A percentile compares a stretch with the other conserved stretches of the same genome.
These are phyloP conservation scores for Geotrupes spiniger DNA, from an alignment of 2,888 invertebrate species.

Conservation along the genomic window DNA sequence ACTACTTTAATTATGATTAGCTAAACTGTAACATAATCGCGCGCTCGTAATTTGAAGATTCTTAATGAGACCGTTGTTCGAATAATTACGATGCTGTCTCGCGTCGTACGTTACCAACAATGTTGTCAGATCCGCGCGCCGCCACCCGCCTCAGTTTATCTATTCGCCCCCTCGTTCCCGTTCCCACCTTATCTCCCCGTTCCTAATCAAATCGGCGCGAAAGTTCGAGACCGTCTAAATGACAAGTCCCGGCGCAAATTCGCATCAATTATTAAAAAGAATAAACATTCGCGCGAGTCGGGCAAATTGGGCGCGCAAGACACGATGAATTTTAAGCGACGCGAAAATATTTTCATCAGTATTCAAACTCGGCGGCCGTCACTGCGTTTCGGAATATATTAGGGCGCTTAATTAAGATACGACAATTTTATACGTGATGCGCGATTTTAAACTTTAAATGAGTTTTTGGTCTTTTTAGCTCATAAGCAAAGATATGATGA, in stretches of 20 bases:
- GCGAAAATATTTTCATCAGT: constrained; percentile 11
- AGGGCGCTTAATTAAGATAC: too few species aligned
- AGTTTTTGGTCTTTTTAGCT: too few species aligned
- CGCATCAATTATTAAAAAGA: constrained; percentile 27
- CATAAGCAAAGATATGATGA: too few species aligned
- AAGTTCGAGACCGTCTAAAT: constrained; percentile 18
- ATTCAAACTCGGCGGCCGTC: too few species aligned
- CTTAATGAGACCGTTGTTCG: constrained; percentile 42
- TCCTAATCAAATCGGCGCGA: constrained; percentile 22
- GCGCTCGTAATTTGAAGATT: constrained; percentile 39
- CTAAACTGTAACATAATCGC: constrained; percentile 38
- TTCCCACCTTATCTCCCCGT: constrained; percentile 19
- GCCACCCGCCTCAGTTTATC: constrained; percentile 30
- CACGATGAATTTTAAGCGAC: constrained; percentile 14
- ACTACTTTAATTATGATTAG: constrained; percentile 17
- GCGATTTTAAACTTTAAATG: too few species aligned
- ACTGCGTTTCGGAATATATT: too few species aligned
- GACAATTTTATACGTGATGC: too few species aligned
- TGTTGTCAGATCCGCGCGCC: constrained; percentile 41
- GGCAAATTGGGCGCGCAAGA: constrained; percentile 14
- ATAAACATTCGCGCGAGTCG: constrained; percentile 22
- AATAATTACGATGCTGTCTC: constrained; percentile 40
- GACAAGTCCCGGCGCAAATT: constrained; percentile 25
- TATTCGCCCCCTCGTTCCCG: constrained; percentile 15
- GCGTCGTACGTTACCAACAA: constrained; percentile 37